phyloP scores from a whole-genome alignment of 2,113 vertebrate species.

The Rhinoptilus africanus region DNA sequence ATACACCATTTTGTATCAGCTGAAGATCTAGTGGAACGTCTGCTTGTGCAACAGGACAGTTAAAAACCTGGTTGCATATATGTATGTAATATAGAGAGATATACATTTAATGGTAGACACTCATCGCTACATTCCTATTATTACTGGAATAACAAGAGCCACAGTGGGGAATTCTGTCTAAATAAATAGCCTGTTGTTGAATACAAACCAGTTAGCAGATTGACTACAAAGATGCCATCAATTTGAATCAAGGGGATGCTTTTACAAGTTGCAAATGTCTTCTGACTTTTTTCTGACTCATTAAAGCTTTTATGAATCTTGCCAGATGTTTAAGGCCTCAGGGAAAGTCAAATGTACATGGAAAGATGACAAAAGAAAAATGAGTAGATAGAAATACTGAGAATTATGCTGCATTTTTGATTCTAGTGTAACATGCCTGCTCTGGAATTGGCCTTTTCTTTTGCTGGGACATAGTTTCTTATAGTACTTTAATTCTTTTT shows the following conservation, averaged over 20 bases:
- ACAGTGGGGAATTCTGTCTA: conserved; percentile 28
- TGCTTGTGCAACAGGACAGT: background rate
- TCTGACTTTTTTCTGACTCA: conserved; percentile 55
- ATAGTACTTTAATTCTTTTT: background rate
- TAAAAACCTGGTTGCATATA: background rate
- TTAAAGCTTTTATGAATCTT: conserved; percentile 52
- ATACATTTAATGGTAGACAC: background rate
- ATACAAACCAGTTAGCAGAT: conserved; percentile 33
- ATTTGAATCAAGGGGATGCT: conserved; percentile 44
- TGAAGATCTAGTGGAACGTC: background rate
- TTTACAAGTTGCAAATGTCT: conserved; percentile 63
- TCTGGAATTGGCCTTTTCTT: background rate
- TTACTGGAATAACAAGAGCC: background rate
- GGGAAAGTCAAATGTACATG: background rate
- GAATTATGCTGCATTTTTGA: background rate
- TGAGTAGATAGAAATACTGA: background rate
- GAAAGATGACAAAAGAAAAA: conserved; percentile 12
- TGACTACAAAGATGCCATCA: conserved; percentile 37
- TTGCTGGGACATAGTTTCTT: background rate
- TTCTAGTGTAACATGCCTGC: background rate
- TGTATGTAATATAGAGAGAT: background rate
- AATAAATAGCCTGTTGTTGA: conserved; percentile 47
- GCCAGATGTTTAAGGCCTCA: conserved; percentile 49
- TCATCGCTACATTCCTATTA: background rate
- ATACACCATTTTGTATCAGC: background rate